phyloP scores from a whole-genome alignment of 1,140 invertebrate species.

The Carposina sasakii region DNA sequence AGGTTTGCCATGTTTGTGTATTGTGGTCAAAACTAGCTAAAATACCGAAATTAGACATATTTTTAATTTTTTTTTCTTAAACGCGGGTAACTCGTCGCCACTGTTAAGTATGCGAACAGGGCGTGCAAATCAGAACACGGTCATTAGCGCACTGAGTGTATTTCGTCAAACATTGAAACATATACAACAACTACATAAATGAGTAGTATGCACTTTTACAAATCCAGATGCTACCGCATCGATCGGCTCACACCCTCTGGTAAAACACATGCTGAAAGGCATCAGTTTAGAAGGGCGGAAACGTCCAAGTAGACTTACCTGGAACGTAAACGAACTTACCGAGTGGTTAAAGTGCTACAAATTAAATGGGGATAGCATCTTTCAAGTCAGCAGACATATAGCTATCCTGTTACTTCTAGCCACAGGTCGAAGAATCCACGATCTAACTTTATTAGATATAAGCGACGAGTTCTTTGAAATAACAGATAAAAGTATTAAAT shows the following conservation, averaged over 20 bases:
- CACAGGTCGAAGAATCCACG: conserved; percentile 7
- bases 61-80: too few species aligned
- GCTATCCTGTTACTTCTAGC: conserved; percentile 5
- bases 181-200: conserved; percentile 9
- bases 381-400: conserved; percentile 2
- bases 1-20: too few species aligned
- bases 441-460: conserved; percentile 4
- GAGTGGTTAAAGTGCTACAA: not conserved
- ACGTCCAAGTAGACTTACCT: not conserved
- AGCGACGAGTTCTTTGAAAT: not conserved
- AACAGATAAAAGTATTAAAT: not conserved
- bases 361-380: not conserved
- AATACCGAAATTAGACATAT: too few species aligned
- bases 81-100: too few species aligned
- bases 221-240: not conserved
- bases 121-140: too few species aligned
- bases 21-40: too few species aligned
- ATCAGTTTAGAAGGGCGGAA: not conserved
- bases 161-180: too few species aligned
- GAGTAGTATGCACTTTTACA: not conserved
- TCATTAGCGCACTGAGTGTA: too few species aligned
- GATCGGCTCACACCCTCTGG: not conserved
- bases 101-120: too few species aligned
- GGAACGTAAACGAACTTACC: not conserved
- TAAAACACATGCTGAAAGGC: not conserved